These are phyloP conservation scores for Trissolcus brochymenae DNA, from an alignment of 2,888 invertebrate genomes.

Conservation along the genomic window DNA sequence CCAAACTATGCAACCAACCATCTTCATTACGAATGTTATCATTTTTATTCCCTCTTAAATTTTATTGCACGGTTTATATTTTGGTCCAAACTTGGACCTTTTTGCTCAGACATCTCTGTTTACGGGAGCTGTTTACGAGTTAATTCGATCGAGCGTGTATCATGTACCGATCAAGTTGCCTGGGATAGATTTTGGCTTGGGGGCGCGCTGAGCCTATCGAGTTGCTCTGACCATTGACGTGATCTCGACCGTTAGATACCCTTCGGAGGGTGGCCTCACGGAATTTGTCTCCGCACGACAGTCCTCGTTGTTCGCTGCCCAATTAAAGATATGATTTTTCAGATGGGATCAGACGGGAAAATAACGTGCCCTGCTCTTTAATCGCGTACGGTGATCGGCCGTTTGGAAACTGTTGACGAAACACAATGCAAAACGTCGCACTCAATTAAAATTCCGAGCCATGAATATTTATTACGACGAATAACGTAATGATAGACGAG, in stretches of 20 bases:
- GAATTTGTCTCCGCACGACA: neutral
- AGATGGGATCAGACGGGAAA: conserved; percentile 15
- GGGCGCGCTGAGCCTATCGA: conserved; percentile 25
- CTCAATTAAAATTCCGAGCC: conserved; percentile 49
- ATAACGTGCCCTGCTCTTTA: conserved; percentile 8
- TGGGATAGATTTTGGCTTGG: conserved; percentile 9
- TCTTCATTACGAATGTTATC: too few species aligned
- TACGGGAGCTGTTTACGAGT: conserved; percentile 1
- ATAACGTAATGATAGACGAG: conserved; percentile 41
- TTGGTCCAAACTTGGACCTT: conserved; percentile 16
- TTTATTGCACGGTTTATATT: conserved; percentile 22
- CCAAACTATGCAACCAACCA: neutral
- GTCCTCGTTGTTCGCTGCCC: conserved; percentile 3
- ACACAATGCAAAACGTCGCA: conserved; percentile 31
- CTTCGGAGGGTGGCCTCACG: neutral
- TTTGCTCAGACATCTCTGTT: neutral
- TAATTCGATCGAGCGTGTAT: conserved; percentile 39
- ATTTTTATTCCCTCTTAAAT: conserved; percentile 15
- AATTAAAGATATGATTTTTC: conserved; percentile 38
- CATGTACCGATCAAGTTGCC: conserved; percentile 30
- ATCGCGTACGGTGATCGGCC: conserved; percentile 27
- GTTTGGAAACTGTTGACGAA: conserved; percentile 31
- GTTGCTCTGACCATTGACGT: conserved; percentile 25
- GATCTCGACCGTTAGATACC: neutral
- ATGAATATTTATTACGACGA: conserved; percentile 50